These are phyloP conservation scores for Dinoponera quadriceps DNA, from an alignment of 1,140 invertebrate species.

Conservation along the genomic window DNA sequence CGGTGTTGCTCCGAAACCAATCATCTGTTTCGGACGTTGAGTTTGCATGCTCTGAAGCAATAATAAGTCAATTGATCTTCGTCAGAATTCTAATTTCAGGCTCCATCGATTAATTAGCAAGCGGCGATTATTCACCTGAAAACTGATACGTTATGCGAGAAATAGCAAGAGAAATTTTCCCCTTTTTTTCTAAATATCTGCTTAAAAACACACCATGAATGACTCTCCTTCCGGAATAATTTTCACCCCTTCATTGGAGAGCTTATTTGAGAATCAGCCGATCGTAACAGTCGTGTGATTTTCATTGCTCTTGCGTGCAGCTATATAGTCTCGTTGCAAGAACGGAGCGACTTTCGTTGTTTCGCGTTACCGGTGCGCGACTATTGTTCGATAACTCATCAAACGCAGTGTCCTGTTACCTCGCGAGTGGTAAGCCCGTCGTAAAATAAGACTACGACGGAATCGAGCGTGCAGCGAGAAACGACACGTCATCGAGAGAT, in stretches of 20 bases:
- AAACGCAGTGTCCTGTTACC: slow-evolving; percentile 21
- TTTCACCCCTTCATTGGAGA: slow-evolving; percentile 14
- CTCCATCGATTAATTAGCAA: background rate
- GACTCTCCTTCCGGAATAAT: slow-evolving; percentile 17
- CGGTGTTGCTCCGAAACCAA: background rate
- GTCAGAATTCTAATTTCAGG: background rate
- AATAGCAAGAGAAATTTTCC: background rate
- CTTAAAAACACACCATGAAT: background rate
- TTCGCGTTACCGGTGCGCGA: slow-evolving; percentile 5
- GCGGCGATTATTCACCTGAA: background rate
- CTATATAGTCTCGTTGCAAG: background rate
- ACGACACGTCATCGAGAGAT: slow-evolving; percentile 6
- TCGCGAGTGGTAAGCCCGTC: slow-evolving; percentile 15
- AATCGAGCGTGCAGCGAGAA: slow-evolving; percentile 9
- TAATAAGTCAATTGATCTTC: background rate
- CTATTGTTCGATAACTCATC: slow-evolving; percentile 41
- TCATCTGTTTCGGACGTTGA: background rate
- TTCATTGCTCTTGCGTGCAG: background rate
- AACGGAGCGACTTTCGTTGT: slow-evolving; percentile 25
- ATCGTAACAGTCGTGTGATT: slow-evolving; percentile 16
- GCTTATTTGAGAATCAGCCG: slow-evolving; percentile 10
- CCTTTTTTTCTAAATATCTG: background rate
- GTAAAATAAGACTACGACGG: background rate
- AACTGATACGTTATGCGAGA: background rate
- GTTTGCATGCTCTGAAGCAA: background rate